These are phyloP conservation scores for Cygnus olor DNA, from an alignment of 2,797 vertebrate genomes.

Conservation along the genomic window DNA sequence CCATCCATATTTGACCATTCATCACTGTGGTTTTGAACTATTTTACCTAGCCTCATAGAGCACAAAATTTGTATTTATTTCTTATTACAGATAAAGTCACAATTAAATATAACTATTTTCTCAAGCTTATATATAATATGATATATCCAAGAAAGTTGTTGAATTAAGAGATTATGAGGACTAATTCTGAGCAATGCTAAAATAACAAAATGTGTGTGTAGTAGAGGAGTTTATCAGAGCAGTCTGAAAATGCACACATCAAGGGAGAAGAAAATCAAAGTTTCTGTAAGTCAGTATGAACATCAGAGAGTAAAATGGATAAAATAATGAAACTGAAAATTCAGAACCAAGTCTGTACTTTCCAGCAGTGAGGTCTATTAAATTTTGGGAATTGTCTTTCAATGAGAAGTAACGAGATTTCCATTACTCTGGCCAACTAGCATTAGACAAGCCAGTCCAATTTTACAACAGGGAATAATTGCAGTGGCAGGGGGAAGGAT, in stretches of 20 bases:
- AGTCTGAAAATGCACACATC: neutral
- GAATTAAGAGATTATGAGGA: neutral
- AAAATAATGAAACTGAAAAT: slow-evolving; percentile 26
- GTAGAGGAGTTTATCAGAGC: neutral
- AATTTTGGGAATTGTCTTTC: neutral
- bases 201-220: neutral
- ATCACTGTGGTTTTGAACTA: neutral
- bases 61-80: neutral
- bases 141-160: neutral
- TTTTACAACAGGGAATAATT: slow-evolving; percentile 53
- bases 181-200: neutral
- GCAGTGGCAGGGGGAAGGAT: neutral
- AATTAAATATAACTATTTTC: neutral
- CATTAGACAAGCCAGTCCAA: neutral
- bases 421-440: slow-evolving; percentile 12
- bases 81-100: neutral
- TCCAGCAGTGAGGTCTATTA: neutral
- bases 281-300: neutral
- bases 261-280: neutral
- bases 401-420: slow-evolving; percentile 16
- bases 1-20: neutral
- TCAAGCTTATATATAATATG: neutral
- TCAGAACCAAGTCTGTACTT: neutral
- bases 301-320: neutral
- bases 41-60: neutral